A percentile compares a stretch with the other conserved stretches of the same genome.
Conservation (phyloP, 2,888 invertebrate genomes). For the Atethmia centrago region DNA sequence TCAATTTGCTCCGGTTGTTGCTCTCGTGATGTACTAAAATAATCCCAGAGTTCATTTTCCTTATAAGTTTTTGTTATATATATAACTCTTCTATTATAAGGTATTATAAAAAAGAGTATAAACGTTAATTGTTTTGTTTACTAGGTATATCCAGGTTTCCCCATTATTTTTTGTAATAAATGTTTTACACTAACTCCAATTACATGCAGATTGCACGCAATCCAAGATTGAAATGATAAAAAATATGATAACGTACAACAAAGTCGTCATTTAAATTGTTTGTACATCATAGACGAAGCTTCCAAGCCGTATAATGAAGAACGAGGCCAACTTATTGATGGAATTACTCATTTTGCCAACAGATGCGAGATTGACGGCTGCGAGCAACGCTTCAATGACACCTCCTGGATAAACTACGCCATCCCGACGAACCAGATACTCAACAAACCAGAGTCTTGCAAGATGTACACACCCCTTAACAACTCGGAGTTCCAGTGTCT, state of each 20-base stretch:
- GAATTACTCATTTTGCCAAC: conserved; percentile 39
- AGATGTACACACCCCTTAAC: conserved; percentile 74
- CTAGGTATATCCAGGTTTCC: not conserved
- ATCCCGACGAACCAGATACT: conserved; percentile 77
- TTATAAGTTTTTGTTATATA: conserved; percentile 36
- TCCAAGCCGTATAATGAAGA: not conserved
- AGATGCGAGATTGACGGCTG: conserved; percentile 85
- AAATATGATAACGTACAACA: not conserved
- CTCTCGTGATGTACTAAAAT: conserved; percentile 40
- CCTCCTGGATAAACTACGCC: conserved; percentile 84
- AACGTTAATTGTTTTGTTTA: not conserved
- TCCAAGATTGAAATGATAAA: not conserved
- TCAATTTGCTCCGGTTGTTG: conserved; percentile 47
- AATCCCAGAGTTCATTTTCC: conserved; percentile 33
- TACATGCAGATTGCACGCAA: not conserved
- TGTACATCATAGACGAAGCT: not conserved
- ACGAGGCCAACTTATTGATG: not conserved
- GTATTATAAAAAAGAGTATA: not conserved
- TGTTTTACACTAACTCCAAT: not conserved
- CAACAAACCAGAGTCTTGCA: conserved; percentile 73
- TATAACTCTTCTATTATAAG: not conserved
- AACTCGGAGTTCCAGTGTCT: conserved; percentile 73
- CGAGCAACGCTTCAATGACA: conserved; percentile 84
- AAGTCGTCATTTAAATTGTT: not conserved
- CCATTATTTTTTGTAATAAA: not conserved